Percentiles rank a stretch among this genome's conserved stretches.
phyloP scores from a whole-genome alignment of 2,888 invertebrate species.

The Punctoribates punctum region DNA sequence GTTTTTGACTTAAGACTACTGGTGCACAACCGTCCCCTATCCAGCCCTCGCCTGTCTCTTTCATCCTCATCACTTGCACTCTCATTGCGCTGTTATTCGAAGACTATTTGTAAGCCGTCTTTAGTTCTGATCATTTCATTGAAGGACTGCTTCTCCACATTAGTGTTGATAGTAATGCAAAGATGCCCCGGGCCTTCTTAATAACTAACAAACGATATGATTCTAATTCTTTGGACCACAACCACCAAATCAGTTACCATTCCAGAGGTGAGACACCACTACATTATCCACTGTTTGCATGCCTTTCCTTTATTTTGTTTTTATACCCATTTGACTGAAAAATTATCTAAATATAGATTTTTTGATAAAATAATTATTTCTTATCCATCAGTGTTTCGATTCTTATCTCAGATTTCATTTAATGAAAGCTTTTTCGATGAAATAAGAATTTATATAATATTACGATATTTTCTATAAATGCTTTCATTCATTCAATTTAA shows the following conservation, averaged over 20 bases:
- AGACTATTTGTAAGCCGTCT: neutral
- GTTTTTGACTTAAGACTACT: slow-evolving; percentile 15
- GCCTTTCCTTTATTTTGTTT: too few relatives aligned
- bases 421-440: neutral
- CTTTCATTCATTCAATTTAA: too few relatives aligned
- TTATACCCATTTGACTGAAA: too few relatives aligned
- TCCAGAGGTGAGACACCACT: slow-evolving; percentile 53
- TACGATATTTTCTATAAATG: too few relatives aligned
- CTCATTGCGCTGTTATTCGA: slow-evolving; percentile 5
- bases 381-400: neutral
- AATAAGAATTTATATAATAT: too few relatives aligned
- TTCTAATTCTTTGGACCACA: slow-evolving; percentile 50
- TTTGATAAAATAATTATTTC: neutral
- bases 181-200: slow-evolving; percentile 64
- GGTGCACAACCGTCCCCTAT: neutral
- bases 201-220: slow-evolving; percentile 63
- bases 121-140: neutral
- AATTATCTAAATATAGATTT: too few relatives aligned
- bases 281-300: too few relatives aligned
- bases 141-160: neutral
- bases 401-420: neutral
- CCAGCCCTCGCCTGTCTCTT: slow-evolving; percentile 4
- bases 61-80: slow-evolving; percentile 18
- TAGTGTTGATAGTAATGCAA: neutral
- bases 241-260: slow-evolving; percentile 50